These are phyloP conservation scores for Acleris emargana DNA, from an alignment of 2,888 invertebrate species.

Conservation along the genomic window DNA sequence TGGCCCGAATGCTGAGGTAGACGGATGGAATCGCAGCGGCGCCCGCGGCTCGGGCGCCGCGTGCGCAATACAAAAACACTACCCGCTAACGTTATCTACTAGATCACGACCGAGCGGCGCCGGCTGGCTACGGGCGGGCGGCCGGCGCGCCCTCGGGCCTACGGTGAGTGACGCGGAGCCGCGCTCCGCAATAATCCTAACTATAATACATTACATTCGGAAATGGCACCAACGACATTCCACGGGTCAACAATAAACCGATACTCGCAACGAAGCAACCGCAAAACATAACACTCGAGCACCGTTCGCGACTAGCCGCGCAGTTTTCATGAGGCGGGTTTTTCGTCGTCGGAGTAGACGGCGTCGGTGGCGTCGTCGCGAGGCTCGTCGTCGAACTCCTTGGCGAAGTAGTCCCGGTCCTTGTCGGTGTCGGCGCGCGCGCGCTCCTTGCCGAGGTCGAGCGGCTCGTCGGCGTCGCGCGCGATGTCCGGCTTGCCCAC, in stretches of 20 bases:
- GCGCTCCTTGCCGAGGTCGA: constrained; percentile 82
- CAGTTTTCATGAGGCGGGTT: constrained; percentile 67
- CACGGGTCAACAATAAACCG: constrained; percentile 81
- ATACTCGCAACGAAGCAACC: constrained; percentile 63
- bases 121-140: constrained; percentile 22
- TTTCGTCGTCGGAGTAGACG: constrained; percentile 78
- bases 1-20: constrained; percentile 84
- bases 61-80: constrained; percentile 75
- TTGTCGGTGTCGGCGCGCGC: constrained; percentile 80
- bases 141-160: not conserved
- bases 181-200: constrained; percentile 48
- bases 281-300: constrained; percentile 80
- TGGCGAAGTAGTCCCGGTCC: constrained; percentile 63
- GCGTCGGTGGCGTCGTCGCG: constrained; percentile 67
- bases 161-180: not conserved
- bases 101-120: constrained; percentile 56
- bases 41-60: constrained; percentile 74
- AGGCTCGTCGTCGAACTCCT: constrained; percentile 67
- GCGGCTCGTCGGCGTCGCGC: constrained; percentile 79
- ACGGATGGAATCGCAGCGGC: constrained; percentile 84
- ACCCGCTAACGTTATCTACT: constrained; percentile 72
- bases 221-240: constrained; percentile 82
- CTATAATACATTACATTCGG: constrained; percentile 69
- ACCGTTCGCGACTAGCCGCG: constrained; percentile 65
- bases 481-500: constrained; percentile 83